phyloP scores from a whole-genome alignment of 2,113 vertebrate species.

The Misgurnus mizolepis region DNA sequence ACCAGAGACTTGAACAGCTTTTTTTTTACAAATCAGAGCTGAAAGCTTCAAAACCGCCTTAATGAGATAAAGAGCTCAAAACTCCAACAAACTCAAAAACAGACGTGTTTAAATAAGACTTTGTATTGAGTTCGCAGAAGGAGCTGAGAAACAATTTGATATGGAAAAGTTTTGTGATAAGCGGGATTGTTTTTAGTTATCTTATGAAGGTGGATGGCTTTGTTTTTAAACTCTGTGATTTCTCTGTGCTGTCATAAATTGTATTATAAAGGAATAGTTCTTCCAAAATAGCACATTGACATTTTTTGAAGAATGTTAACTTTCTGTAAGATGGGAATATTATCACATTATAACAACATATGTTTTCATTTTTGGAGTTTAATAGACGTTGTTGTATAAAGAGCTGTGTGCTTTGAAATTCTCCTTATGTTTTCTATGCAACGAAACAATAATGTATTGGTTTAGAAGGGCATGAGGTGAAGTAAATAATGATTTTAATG shows the following conservation, averaged over 20 bases:
- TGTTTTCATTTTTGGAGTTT: too few species aligned
- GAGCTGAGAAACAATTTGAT: slow-evolving; percentile 18
- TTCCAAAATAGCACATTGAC: too few species aligned
- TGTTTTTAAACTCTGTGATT: slow-evolving; percentile 49
- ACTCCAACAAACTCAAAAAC: slow-evolving; percentile 29
- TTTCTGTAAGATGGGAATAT: too few species aligned
- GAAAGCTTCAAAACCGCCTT: slow-evolving; percentile 7
- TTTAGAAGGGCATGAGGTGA: slow-evolving; percentile 14
- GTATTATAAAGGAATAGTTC: slow-evolving; percentile 55
- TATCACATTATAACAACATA: too few species aligned
- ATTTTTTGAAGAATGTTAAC: too few species aligned
- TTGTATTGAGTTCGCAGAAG: neutral
- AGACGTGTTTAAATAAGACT: slow-evolving; percentile 35
- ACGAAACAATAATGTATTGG: too few species aligned
- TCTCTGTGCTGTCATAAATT: slow-evolving; percentile 54
- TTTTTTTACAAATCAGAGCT: slow-evolving; percentile 10
- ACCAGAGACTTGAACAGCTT: neutral
- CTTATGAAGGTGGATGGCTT: slow-evolving; percentile 47
- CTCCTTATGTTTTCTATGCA: too few species aligned
- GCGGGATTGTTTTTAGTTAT: slow-evolving; percentile 10
- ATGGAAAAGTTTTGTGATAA: neutral
- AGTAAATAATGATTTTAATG: too few species aligned
- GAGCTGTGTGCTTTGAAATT: too few species aligned
- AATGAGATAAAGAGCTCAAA: slow-evolving; percentile 41
- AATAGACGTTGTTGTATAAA: slow-evolving; percentile 12